phyloP scores from a whole-genome alignment of 2,888 invertebrate genomes.

The Tenthredo livida region DNA sequence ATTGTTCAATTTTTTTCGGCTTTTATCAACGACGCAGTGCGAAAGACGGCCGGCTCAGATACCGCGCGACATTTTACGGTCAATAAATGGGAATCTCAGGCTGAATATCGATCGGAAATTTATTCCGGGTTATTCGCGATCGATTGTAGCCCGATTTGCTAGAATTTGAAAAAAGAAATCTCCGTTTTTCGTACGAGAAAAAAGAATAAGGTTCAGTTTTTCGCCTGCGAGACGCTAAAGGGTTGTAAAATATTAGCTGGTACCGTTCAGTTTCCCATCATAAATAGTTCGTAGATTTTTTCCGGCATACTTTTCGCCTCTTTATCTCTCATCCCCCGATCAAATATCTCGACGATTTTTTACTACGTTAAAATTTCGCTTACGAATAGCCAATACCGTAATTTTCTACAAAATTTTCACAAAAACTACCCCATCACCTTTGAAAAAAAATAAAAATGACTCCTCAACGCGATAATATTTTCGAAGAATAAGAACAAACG shows the following conservation, averaged over 20 bases:
- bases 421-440: too few species aligned
- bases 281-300: background rate
- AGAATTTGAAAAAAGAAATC: background rate
- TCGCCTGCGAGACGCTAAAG: background rate
- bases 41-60: background rate
- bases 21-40: background rate
- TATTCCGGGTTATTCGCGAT: background rate
- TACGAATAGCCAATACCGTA: too few species aligned
- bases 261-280: background rate
- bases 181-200: background rate
- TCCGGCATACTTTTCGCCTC: background rate
- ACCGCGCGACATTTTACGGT: background rate
- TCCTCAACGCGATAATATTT: too few species aligned
- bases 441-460: too few species aligned
- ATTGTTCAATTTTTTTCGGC: background rate
- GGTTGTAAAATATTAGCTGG: background rate
- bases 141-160: background rate
- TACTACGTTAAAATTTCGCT: too few species aligned
- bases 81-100: background rate
- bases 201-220: background rate
- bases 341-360: background rate
- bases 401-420: too few species aligned
- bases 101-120: background rate
- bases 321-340: background rate
- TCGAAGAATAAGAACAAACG: too few species aligned